These are phyloP conservation scores for Crotalus horridus DNA, from an alignment of 2,113 vertebrate species.

Conservation along the genomic window DNA sequence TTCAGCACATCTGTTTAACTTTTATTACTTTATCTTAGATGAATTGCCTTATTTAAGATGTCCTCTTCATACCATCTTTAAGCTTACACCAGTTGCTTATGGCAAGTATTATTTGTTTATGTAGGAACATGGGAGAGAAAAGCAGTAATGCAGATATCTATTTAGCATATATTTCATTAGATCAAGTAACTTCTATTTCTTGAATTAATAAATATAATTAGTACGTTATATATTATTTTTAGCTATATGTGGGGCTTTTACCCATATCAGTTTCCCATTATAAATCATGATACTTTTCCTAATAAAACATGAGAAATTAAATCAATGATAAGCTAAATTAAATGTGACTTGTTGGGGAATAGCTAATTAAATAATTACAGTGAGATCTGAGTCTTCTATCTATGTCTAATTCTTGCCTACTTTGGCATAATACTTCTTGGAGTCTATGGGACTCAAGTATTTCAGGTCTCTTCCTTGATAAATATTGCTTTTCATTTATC, in stretches of 20 bases:
- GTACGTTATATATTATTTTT: neutral
- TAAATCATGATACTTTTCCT: neutral
- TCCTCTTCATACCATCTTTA: constrained; percentile 91
- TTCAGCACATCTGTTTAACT: neutral
- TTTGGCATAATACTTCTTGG: neutral
- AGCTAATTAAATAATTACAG: neutral
- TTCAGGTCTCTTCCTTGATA: neutral
- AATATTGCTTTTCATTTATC: neutral
- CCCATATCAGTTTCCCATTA: neutral
- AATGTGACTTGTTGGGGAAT: neutral
- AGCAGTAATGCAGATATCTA: neutral
- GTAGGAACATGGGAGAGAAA: neutral
- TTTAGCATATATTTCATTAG: neutral
- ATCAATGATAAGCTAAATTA: neutral
- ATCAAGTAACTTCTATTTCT: neutral
- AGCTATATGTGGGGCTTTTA: neutral
- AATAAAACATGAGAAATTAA: neutral
- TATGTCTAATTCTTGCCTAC: neutral
- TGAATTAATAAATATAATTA: neutral
- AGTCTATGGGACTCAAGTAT: neutral
- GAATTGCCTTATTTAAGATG: constrained; percentile 94
- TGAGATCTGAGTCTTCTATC: neutral
- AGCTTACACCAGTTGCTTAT: constrained; percentile 92
- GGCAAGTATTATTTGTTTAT: constrained; percentile 69
- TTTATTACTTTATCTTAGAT: constrained; percentile 67